Evolutionary conservation across 2,888 invertebrate species (phyloP).

Genomic region (Noctua fimbriata): DNA sequence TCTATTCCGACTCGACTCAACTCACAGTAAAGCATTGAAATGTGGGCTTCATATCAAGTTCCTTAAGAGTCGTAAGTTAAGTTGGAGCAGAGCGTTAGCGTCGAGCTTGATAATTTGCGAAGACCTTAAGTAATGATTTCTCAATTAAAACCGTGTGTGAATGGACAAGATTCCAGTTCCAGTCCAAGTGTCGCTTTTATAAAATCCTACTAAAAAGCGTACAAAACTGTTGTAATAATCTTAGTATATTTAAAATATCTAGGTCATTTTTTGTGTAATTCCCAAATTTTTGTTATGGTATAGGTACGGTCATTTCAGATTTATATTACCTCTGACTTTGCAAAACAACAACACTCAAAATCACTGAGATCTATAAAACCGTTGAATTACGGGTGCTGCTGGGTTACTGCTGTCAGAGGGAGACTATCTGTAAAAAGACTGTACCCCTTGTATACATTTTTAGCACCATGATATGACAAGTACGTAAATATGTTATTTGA

Average conservation of each 20-base stretch:
- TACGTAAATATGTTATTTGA: not conserved
- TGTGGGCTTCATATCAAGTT: not conserved
- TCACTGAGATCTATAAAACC: not conserved
- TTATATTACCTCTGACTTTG: not conserved
- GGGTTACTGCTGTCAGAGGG: not conserved
- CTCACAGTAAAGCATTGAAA: not conserved
- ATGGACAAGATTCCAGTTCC: not conserved
- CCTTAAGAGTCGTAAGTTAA: not conserved
- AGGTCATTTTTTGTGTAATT: constrained; percentile 24
- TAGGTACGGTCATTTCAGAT: not conserved
- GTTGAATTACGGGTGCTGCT: not conserved
- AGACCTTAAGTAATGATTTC: not conserved
- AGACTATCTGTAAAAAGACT: not conserved
- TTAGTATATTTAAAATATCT: constrained; percentile 10
- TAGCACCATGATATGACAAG: not conserved
- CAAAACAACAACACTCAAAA: not conserved
- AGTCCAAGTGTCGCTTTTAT: constrained; percentile 24
- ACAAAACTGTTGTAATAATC: constrained; percentile 34
- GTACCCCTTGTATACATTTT: constrained; percentile 12
- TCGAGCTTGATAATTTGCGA: not conserved
- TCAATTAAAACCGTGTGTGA: not conserved
- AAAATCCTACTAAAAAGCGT: constrained; percentile 52
- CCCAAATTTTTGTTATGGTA: not conserved
- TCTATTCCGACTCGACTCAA: not conserved
- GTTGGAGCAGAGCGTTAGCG: not conserved